Evolutionary conservation across 1,140 invertebrate species (phyloP).

Genomic region (Plodia interpunctella): DNA sequence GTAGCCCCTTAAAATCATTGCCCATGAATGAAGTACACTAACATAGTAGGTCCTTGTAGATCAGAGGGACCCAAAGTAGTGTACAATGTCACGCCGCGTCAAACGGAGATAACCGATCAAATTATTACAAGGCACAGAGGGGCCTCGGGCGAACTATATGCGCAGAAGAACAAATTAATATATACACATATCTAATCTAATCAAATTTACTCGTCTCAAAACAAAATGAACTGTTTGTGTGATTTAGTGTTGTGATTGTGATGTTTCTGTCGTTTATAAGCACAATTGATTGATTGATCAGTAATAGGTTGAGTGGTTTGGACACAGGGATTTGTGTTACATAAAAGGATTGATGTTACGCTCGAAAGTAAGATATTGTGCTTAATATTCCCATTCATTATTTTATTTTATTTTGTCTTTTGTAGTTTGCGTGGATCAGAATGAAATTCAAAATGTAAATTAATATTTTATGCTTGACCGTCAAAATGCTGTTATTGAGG

Average conservation of each 20-base stretch:
- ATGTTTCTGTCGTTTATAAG: background rate
- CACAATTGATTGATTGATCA: background rate
- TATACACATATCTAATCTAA: slow-evolving; percentile 3
- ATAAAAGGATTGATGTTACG: background rate
- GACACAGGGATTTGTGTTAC: background rate
- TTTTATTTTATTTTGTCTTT: no score
- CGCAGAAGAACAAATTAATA: slow-evolving; percentile 31
- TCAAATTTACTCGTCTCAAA: background rate
- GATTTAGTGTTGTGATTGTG: background rate
- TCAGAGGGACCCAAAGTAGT: slow-evolving; percentile 5
- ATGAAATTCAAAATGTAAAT: no score
- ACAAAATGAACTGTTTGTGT: background rate
- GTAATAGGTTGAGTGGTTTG: background rate
- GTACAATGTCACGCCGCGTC: slow-evolving; percentile 52
- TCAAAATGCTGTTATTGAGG: no score
- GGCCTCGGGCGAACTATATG: slow-evolving; percentile 57
- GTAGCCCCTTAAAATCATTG: background rate
- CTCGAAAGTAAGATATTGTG: background rate
- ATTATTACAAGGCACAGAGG: slow-evolving; percentile 63
- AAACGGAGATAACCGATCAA: slow-evolving; percentile 70
- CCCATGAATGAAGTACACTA: background rate
- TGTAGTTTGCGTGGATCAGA: no score
- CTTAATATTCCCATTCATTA: no score
- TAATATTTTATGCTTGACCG: no score
- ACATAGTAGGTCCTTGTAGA: background rate